Evolutionary conservation across 2,797 vertebrate species (phyloP), one percentile per base, ranked within the genome.

Genomic region (Coregonus sp.): DNA sequence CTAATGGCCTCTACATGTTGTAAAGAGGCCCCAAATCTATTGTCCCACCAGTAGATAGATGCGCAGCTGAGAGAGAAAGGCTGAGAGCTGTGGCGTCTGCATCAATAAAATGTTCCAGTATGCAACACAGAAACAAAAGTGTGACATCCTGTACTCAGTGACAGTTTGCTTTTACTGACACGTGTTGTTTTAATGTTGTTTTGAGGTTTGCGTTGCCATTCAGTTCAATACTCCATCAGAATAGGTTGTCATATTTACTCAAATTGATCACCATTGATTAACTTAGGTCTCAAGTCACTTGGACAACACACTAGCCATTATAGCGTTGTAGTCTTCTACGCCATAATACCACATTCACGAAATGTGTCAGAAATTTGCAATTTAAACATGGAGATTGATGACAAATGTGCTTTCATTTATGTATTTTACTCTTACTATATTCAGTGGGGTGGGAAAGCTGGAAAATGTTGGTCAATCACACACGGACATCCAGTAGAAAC

Each of bases 381-480:
- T 80, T 52, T 66, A 83, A 87, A 88, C 86, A 81, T 18, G 12
- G 71, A 84, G 84, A 91, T 89, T 89, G 89, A 93, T 88, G 85
- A 86, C 9, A 47, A 86, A 91, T 90, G 92, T 92, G 40, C 40
- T 47, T 47, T 47, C 40, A 47, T 47, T 47, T 2, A 85, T 92
- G 88, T 88, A 75, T 89, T 91, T 89, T 86, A 81, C 86, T 74
- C 80, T 85, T 79, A 86, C 89, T 86, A 88, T 85, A 11, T 47
- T 47, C 40, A 78, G 76, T 81, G 76, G 81, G 84, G 81, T 16
- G 82, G 88, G 75, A 89, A 90, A 84, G 83, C 78, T 92, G 92
- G 93, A 94, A 95, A 94, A 94, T 88, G 70, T 81, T 81, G 83
- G 87, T 92, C 90, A 93, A 87, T 89, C 84, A 86, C 80, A 88